Evolutionary conservation across 37 sponge, comb jelly and placozoan species (phyloP), one percentile per base, ranked within the genome.

Genomic region (Tethya wilhelma): DNA sequence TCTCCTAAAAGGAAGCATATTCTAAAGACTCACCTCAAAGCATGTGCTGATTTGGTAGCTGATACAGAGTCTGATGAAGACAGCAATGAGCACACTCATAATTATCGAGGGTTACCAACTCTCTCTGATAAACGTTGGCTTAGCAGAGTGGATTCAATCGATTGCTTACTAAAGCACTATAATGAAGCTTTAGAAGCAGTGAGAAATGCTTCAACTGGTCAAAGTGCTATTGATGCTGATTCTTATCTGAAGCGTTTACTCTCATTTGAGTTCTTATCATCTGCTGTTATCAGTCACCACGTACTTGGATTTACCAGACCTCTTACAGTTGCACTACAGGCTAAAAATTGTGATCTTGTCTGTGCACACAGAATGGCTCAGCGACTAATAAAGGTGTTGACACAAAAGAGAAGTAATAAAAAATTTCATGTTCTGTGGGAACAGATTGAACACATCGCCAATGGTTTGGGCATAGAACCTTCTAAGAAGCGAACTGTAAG

Each of bases 51-150:
- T 11, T 45, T 53, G 28, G 26, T 39, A 6, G 17, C 38, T 25
- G 5, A 59, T 26, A 57, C 39, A 62, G 57, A 58, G n/a, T 43
- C 14, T 34, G 49, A 4, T 64, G 73, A 73, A 40, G 66, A 71
- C 1, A 64, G 59, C 11, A 36, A 29, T 38, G 17, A 23, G 22
- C 8, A 28, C 32, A 43, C 29, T 2, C 20, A 49, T 25, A 57
- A 57, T 1, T 37, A 44, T 2, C 63, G 25, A 5, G 83, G 63
- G 7, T 12, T 82, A 38, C 74, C 74, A 38, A 57, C 49, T 31
- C 74, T 82, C 1, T 82, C 49, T 59, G 83, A 73, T 2, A 82
- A 73, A 71, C 37, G 74, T 12, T 82, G 83, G 83, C 37, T 63
- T 11, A 39, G 74, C 6, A 20, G 74, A 62, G 63, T 82, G 20